Percentiles rank a stretch among this genome's conserved stretches.
Conservation (phyloP, 2,888 invertebrate species). For the Parthenolecanium corni region DNA sequence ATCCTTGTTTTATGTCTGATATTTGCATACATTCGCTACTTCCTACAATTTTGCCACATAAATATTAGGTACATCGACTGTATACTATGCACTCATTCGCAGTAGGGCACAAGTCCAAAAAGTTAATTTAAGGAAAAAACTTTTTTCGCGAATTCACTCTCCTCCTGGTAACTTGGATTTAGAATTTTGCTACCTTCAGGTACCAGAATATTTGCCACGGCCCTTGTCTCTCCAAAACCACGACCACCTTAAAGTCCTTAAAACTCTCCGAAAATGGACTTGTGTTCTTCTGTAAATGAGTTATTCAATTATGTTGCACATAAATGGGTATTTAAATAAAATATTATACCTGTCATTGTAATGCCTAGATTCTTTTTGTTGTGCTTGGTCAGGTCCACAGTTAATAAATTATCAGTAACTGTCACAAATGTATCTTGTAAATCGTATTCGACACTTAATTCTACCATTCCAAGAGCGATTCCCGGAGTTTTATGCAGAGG, state of each 20-base stretch:
- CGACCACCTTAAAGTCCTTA: too few relatives aligned
- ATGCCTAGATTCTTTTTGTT: slow-evolving; percentile 72
- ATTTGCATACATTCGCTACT: slow-evolving; percentile 42
- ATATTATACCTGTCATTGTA: slow-evolving; percentile 61
- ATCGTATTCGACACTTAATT: slow-evolving; percentile 75
- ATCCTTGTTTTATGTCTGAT: slow-evolving; percentile 78
- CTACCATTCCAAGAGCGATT: slow-evolving; percentile 44
- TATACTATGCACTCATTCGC: background rate
- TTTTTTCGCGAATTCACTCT: too few relatives aligned
- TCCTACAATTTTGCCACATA: slow-evolving; percentile 8
- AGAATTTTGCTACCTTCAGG: too few relatives aligned
- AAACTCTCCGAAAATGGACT: too few relatives aligned
- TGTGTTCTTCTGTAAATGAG: too few relatives aligned
- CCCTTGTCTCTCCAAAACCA: too few relatives aligned
- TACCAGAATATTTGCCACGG: too few relatives aligned
- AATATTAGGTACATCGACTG: background rate
- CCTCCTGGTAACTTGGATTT: too few relatives aligned
- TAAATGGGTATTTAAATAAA: background rate
- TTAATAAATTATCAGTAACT: slow-evolving; percentile 63
- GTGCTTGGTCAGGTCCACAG: slow-evolving; percentile 64
- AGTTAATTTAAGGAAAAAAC: too few relatives aligned
- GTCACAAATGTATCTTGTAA: slow-evolving; percentile 83
- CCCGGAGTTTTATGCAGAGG: slow-evolving; percentile 30
- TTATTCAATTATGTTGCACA: background rate
- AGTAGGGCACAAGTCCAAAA: too few relatives aligned